These are phyloP conservation scores for Apotomis capreana DNA, from an alignment of 2,888 invertebrate genomes.

Conservation along the genomic window DNA sequence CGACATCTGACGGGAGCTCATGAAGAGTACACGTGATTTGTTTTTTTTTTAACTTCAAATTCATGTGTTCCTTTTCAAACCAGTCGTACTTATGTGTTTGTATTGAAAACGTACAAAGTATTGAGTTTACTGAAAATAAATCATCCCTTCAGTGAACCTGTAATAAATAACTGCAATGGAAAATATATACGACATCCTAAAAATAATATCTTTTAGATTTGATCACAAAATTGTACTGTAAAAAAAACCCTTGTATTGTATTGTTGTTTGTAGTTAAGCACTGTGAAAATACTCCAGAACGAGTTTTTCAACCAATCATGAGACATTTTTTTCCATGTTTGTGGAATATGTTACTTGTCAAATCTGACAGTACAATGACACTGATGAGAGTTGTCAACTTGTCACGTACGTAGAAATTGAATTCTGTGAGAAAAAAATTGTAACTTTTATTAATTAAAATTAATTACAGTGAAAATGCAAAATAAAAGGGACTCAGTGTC, in stretches of 20 bases:
- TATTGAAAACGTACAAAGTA: too few relatives aligned
- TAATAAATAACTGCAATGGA: not conserved
- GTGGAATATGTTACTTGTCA: conserved; percentile 34
- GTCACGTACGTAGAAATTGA: conserved; percentile 44
- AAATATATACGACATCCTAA: not conserved
- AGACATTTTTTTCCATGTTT: not conserved
- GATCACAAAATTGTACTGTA: too few relatives aligned
- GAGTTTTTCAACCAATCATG: too few relatives aligned
- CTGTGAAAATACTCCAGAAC: not conserved
- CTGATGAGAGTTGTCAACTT: conserved; percentile 39
- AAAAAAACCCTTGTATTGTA: too few relatives aligned
- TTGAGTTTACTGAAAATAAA: not conserved
- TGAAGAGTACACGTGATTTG: conserved; percentile 76
- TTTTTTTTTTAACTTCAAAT: conserved; percentile 67
- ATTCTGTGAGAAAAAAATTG: conserved; percentile 44
- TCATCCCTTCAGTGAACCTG: not conserved
- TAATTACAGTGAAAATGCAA: conserved; percentile 55
- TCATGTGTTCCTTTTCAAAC: conserved; percentile 67
- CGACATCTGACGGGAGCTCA: conserved; percentile 73
- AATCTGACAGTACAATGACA: conserved; percentile 46
- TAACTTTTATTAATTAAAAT: conserved; percentile 50
- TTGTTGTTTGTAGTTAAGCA: not conserved
- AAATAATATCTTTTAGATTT: not conserved
- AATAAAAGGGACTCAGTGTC: conserved; percentile 43
- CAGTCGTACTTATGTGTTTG: conserved; percentile 51